Evolutionary conservation across 2,797 vertebrate species (phyloP).

Genomic region (Channa striata): DNA sequence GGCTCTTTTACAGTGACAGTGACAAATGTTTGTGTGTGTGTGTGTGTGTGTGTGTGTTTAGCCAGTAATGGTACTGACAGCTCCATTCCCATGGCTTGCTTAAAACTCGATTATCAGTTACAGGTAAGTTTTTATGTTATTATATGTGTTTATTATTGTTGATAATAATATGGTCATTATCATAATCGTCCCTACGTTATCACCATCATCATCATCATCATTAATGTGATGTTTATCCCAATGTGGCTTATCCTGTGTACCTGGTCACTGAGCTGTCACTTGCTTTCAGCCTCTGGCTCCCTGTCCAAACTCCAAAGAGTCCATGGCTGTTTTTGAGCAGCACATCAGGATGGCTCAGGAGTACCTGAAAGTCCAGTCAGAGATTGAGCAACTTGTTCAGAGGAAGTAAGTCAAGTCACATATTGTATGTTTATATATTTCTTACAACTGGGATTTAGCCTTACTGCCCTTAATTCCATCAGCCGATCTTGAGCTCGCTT

Average conservation of each 20-base stretch:
- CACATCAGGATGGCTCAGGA: slow-evolving; percentile 98
- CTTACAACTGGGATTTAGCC: not conserved
- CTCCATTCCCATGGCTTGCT: slow-evolving; percentile 93
- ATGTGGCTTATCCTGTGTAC: no score
- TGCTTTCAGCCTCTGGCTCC: slow-evolving; percentile 91
- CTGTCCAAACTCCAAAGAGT: slow-evolving; percentile 98
- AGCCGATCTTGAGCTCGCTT: no score
- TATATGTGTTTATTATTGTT: slow-evolving; percentile 20
- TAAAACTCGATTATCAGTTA: slow-evolving; percentile 95
- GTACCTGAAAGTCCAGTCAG: slow-evolving; percentile 96
- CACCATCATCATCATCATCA: no score
- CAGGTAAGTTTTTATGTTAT: slow-evolving; percentile 84
- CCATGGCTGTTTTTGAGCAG: slow-evolving; percentile 98
- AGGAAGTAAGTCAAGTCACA: slow-evolving; percentile 89
- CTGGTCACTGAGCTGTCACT: not conserved
- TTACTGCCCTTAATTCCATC: no score
- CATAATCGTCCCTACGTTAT: no score
- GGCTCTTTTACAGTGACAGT: not conserved
- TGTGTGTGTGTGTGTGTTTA: slow-evolving; percentile 61
- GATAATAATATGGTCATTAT: no score
- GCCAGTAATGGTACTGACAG: slow-evolving; percentile 96
- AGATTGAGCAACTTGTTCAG: slow-evolving; percentile 91
- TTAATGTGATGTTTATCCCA: no score
- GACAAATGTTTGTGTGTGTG: slow-evolving; percentile 18
- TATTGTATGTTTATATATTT: not conserved